Base-by-base conservation (phyloP, 2,113 vertebrate genomes). In the Brevimyrus niger region DNA sequence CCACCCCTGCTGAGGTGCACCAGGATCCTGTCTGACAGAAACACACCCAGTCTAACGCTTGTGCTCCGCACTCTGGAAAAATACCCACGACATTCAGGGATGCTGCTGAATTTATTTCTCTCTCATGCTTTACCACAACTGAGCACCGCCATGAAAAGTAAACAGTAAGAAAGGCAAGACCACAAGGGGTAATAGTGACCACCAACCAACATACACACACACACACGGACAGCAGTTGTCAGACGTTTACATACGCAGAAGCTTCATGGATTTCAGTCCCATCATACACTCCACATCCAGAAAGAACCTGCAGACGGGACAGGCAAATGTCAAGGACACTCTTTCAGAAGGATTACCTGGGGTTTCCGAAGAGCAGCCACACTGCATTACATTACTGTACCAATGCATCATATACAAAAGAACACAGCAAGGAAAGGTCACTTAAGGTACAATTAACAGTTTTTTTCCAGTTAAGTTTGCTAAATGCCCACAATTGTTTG, bases 251-350 rank as follows among this genome's bases (percentile, higher is more conserved):
- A 96, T 93, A 97, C 97, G 97, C 96, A 0, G 97, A 97, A 0
- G 97, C 97, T 92, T 98, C 97, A 0, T 97, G 97, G 89, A 97
- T 96, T 94, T 97, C 97, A 3, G 96, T 96, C 21, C 97, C 97
- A 92, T 98, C 97, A 0, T 95, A 97, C 58, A 97, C 97, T 17
- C 97, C 97, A 55, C 97, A 97, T 13, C 97, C 97, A 1, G 97
- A 97, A 0, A 98, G 93, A 50, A 98, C 96, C 97, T 98, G 94
- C 58, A 89, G 87, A 51, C 50, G 92, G 58, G 9, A 86, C 27
- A 82, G 42, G 11, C 35, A 89, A 44, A 61, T 3, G 17, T 9
- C 15, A 50, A 58, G 69, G 19, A 35, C 58, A 31, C 23, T 11
- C 35, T 80, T n/a, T 86, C 1, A 51, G 11, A 73, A 31, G 1